phyloP scores from a whole-genome alignment of 2,797 vertebrate genomes.

The Coccyzus lansbergi region DNA sequence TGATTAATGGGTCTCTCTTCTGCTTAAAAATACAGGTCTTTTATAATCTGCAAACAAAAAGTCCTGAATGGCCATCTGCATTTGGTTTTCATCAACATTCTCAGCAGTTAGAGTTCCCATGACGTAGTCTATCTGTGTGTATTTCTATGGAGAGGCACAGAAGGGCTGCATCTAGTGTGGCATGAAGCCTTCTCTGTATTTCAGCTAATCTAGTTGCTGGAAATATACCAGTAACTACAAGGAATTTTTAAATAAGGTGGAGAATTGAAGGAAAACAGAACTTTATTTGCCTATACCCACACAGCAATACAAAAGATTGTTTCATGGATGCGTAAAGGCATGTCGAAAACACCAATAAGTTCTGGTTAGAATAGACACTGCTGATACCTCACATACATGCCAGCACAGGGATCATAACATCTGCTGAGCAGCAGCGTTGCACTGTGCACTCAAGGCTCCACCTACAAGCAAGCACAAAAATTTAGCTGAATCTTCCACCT shows the following conservation, averaged over 20 bases:
- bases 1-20: slow-evolving; percentile 29
- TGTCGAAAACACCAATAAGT: background rate
- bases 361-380: background rate
- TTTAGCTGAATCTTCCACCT: background rate
- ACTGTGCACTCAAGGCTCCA: background rate
- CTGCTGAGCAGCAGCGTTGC: background rate
- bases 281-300: background rate
- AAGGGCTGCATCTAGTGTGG: background rate
- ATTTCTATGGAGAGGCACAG: background rate
- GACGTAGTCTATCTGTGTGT: background rate
- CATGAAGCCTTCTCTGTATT: background rate
- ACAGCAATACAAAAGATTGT: background rate
- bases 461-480: background rate
- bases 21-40: background rate
- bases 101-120: background rate
- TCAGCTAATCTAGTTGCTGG: background rate
- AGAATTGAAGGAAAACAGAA: background rate
- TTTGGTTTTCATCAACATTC: background rate
- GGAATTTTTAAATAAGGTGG: background rate
- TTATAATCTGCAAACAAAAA: slow-evolving; percentile 2
- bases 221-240: background rate
- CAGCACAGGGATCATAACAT: background rate
- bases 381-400: background rate
- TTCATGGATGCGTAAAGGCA: background rate
- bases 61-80: background rate